phyloP scores from a whole-genome alignment of 2,888 invertebrate genomes.

The Drosophila acutilabella region DNA sequence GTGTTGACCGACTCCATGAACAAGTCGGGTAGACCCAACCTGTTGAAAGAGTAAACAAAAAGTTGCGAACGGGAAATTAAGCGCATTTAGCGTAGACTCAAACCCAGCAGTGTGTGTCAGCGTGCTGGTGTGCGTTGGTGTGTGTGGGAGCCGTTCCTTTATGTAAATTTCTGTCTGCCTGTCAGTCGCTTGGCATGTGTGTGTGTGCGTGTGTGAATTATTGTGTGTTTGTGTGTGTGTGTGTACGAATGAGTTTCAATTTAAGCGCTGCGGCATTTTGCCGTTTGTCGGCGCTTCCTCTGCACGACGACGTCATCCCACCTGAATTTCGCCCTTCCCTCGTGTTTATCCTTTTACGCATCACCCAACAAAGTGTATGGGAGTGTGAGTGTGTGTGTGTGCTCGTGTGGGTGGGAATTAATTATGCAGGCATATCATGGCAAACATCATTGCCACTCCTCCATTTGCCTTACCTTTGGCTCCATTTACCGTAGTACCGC shows the following conservation, averaged over 20 bases:
- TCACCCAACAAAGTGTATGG: not conserved
- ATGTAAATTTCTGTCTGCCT: conserved; percentile 57
- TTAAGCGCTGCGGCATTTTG: conserved; percentile 72
- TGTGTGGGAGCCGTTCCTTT: conserved; percentile 32
- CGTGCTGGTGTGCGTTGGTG: conserved; percentile 3
- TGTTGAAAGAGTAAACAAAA: conserved; percentile 26
- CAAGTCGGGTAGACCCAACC: not conserved
- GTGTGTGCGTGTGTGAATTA: not conserved
- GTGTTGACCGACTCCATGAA: not conserved
- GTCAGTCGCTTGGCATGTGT: conserved; percentile 8
- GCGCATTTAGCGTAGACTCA: conserved; percentile 61
- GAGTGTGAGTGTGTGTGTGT: conserved; percentile 6
- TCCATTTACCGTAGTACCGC: conserved; percentile 5
- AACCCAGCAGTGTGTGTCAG: conserved; percentile 14
- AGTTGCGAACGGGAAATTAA: conserved; percentile 73
- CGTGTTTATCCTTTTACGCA: not conserved
- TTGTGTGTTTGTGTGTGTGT: conserved; percentile 20
- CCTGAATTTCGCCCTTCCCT: conserved; percentile 38
- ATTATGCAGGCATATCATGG: conserved; percentile 80
- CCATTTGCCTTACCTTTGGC: not conserved
- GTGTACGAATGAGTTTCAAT: conserved; percentile 56
- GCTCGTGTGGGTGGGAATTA: conserved; percentile 61
- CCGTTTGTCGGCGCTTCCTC: conserved; percentile 72
- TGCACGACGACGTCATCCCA: conserved; percentile 42
- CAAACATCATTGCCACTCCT: conserved; percentile 53